Evolutionary conservation across 2,797 vertebrate species (phyloP).

Genomic region (Adelosebastes latens): DNA sequence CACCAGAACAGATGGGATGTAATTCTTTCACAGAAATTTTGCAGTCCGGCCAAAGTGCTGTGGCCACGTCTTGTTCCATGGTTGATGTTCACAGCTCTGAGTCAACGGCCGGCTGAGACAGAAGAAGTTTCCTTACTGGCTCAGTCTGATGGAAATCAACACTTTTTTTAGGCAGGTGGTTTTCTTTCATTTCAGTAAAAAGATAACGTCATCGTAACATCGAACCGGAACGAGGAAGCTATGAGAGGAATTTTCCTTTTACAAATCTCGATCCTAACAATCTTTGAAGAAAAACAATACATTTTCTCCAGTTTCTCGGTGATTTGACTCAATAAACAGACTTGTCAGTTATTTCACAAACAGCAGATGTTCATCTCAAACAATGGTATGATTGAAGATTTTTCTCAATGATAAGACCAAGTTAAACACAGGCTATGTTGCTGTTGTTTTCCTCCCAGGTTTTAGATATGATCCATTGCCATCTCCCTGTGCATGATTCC

Average conservation of each 20-base stretch:
- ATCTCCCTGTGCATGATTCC: neutral
- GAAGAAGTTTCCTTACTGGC: conserved; percentile 8
- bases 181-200: conserved; percentile 15
- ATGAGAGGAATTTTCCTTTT: conserved; percentile 14
- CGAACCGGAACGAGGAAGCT: neutral
- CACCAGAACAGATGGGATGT: conserved; percentile 71
- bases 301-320: conserved; percentile 1
- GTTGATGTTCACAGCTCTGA: conserved; percentile 42
- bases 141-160: neutral
- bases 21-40: conserved; percentile 62
- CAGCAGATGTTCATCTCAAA: conserved; percentile 35
- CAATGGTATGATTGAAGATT: conserved; percentile 27
- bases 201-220: neutral
- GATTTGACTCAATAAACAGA: conserved; percentile 42
- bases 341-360: conserved; percentile 39
- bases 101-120: conserved; percentile 8
- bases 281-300: conserved; percentile 12
- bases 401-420: conserved; percentile 15
- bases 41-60: conserved; percentile 52
- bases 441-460: conserved; percentile 19
- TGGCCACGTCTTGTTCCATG: conserved; percentile 52
- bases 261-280: conserved; percentile 9
- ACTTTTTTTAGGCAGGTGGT: neutral
- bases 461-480: conserved; percentile 7
- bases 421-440: neutral